phyloP scores from a whole-genome alignment of 2,888 invertebrate genomes.

The Leucophenga maculata region DNA sequence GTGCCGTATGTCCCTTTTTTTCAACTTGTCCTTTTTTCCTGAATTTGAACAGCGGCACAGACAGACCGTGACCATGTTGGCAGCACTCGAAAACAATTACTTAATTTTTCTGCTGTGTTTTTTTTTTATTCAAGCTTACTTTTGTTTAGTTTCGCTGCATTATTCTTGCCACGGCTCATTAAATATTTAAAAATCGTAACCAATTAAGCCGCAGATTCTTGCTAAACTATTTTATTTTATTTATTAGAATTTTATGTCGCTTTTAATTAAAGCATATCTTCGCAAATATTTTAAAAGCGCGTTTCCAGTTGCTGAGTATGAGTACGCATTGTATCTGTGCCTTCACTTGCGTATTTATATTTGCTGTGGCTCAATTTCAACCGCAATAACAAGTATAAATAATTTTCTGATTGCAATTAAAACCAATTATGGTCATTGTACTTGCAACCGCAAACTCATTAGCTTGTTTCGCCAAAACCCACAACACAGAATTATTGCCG shows the following conservation, averaged over 20 bases:
- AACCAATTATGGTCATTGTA: constrained; percentile 60
- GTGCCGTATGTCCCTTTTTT: background rate
- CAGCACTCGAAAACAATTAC: constrained; percentile 22
- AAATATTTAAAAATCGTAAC: constrained; percentile 3
- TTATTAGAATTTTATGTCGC: background rate
- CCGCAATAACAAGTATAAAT: constrained; percentile 58
- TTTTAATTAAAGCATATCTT: no score
- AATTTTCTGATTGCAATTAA: constrained; percentile 63
- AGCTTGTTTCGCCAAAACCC: constrained; percentile 58
- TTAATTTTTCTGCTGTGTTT: constrained; percentile 1
- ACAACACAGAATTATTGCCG: constrained; percentile 53
- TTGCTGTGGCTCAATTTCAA: constrained; percentile 27
- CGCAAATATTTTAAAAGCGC: no score
- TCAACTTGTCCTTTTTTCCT: background rate
- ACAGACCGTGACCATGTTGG: constrained; percentile 20
- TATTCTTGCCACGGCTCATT: constrained; percentile 18
- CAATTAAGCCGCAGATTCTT: constrained; percentile 9
- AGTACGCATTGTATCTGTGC: background rate
- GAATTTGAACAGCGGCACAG: background rate
- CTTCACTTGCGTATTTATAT: background rate
- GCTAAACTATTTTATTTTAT: constrained; percentile 7
- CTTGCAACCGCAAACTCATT: constrained; percentile 60
- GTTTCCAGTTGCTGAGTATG: no score
- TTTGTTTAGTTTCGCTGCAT: background rate
- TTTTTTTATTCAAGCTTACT: background rate